Evolutionary conservation across 2,888 invertebrate species (phyloP).

Genomic region (Xylota sylvarum): DNA sequence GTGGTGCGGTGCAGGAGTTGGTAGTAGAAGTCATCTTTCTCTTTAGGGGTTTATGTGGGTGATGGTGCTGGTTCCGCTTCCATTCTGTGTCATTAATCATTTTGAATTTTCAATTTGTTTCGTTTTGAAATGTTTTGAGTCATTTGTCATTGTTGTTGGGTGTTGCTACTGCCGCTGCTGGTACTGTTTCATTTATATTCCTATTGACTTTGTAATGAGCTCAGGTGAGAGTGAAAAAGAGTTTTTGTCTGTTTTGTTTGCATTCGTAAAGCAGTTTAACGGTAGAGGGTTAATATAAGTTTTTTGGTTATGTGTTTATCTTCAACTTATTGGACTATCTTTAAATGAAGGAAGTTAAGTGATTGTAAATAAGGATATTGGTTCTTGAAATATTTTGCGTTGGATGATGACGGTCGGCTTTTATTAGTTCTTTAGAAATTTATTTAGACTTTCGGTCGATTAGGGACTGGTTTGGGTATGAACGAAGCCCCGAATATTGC

Average conservation of each 20-base stretch:
- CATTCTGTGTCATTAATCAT: slow-evolving; percentile 66
- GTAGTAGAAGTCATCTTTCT: slow-evolving; percentile 3
- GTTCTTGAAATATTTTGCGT: neutral
- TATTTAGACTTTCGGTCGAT: neutral
- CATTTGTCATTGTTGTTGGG: slow-evolving; percentile 60
- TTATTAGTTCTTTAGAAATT: neutral
- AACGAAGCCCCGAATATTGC: no score
- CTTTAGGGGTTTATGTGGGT: slow-evolving; percentile 4
- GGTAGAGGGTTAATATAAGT: slow-evolving; percentile 44
- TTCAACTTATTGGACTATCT: slow-evolving; percentile 27
- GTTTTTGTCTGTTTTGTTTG: slow-evolving; percentile 38
- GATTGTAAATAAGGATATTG: slow-evolving; percentile 37
- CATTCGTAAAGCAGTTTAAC: slow-evolving; percentile 23
- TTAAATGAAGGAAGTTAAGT: slow-evolving; percentile 29
- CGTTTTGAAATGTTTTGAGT: slow-evolving; percentile 60
- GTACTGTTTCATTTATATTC: slow-evolving; percentile 49
- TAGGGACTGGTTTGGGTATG: no score
- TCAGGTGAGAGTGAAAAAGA: slow-evolving; percentile 60
- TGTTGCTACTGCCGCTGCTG: neutral
- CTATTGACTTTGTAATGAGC: slow-evolving; percentile 68
- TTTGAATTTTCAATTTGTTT: slow-evolving; percentile 75
- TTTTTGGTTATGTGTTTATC: slow-evolving; percentile 30
- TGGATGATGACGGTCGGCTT: neutral
- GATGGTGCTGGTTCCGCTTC: slow-evolving; percentile 3
- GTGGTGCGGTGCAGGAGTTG: slow-evolving; percentile 7